phyloP scores from a whole-genome alignment of 64 coral and sea anemone genomes.

The Stichodactyla helianthus region DNA sequence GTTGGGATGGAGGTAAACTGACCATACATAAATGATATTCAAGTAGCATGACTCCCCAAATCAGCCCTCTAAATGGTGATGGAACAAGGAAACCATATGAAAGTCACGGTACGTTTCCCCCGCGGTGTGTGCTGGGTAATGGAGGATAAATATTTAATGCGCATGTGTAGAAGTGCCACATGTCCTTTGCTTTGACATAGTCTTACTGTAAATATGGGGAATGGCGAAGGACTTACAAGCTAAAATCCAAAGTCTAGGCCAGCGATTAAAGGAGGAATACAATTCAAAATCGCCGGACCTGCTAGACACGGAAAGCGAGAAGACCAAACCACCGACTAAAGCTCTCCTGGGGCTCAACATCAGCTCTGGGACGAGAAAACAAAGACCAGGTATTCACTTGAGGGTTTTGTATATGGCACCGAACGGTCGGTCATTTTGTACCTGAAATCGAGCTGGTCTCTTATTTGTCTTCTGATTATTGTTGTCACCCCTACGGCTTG shows the following conservation, averaged over 20 bases:
- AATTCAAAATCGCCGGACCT: slow-evolving; percentile 69
- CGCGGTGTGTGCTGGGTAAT: not conserved
- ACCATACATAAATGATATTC: too few relatives aligned
- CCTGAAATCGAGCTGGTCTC: slow-evolving; percentile 28
- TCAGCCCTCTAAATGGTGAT: not conserved
- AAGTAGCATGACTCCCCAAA: not conserved
- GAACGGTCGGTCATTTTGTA: slow-evolving; percentile 11
- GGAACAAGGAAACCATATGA: not conserved
- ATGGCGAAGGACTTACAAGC: slow-evolving; percentile 86
- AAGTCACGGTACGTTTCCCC: not conserved
- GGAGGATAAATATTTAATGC: slow-evolving; percentile 4
- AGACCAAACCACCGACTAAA: slow-evolving; percentile 49
- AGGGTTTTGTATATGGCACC: slow-evolving; percentile 47
- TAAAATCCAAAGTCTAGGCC: slow-evolving; percentile 90
- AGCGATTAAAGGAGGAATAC: slow-evolving; percentile 83
- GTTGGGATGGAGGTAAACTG: too few relatives aligned
- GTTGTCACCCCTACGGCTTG: slow-evolving; percentile 3
- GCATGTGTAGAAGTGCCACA: slow-evolving; percentile 4
- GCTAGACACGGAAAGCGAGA: slow-evolving; percentile 46
- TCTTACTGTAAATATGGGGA: slow-evolving; percentile 85
- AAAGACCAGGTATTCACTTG: slow-evolving; percentile 47
- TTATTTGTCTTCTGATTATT: not conserved
- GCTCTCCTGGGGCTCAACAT: slow-evolving; percentile 58
- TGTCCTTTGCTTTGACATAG: slow-evolving; percentile 27
- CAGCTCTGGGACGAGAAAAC: slow-evolving; percentile 34